Evolutionary conservation across 2,113 vertebrate species (phyloP), one percentile per base, ranked within the genome.

Genomic region (Catharus minimus): DNA sequence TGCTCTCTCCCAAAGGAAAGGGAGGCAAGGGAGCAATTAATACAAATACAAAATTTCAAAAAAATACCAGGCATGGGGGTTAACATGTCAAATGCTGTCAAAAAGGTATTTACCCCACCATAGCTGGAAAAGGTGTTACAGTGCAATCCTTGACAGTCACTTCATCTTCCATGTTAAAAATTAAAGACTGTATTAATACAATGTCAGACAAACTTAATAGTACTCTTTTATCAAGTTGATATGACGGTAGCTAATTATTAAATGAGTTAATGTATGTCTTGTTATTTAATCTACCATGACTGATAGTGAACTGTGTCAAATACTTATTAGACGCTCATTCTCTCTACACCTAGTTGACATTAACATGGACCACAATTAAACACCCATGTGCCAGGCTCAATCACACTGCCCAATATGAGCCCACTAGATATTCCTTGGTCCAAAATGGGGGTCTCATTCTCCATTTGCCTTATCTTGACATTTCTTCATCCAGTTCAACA

Each of bases 241-340:
- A 89, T 50, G 80, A 92, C 75, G 64, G 83, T 89, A 95, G 83
- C 92, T 96, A 95, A 97, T 97, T 94, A 95, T 88, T 94, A 86
- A 93, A 89, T 88, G 86, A 96, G 78, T 88, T 94, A 90, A 90
- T 87, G 56, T 94, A 82, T 68, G 84, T 89, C 90, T 91, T 94
- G 86, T 88, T 92, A 91, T 86, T 95, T 96, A 95, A 95, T 94
- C 65, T 95, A 78, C 93, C 65, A 56, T 91, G 88, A 94, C 93
- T 90, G 86, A 94, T 89, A 88, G 92, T 68, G 82, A 94, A 84
- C 79, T 53, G 47, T 89, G 86, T 88, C 79, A 94, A 94, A 91
- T 56, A 67, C 75, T 95, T 89, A 93, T 60, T 87, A 94, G 81
- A 77, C 55, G 46, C 60, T 92, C 26, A 15, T 80, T 94, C 81